These are phyloP conservation scores for Pteruthius melanotis DNA, from an alignment of 2,113 vertebrate species.

Conservation along the genomic window DNA sequence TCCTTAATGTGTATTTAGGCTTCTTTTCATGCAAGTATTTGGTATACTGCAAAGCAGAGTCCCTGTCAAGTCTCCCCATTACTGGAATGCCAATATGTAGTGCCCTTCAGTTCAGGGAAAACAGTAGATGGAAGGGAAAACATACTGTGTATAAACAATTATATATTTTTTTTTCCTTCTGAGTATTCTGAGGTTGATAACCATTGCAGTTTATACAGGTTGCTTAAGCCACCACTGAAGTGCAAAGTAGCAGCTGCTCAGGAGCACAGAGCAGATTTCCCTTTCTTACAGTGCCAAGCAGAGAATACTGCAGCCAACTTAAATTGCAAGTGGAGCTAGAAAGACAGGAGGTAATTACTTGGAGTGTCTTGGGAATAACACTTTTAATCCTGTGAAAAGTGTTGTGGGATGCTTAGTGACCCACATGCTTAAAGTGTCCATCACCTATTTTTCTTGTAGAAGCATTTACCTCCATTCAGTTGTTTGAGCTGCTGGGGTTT, in stretches of 20 bases:
- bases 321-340: background rate
- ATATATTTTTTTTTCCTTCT: background rate
- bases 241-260: background rate
- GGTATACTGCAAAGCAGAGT: background rate
- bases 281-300: background rate
- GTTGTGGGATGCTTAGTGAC: background rate
- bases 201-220: background rate
- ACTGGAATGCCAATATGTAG: background rate
- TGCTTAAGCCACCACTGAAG: background rate
- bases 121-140: background rate
- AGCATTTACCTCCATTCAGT: background rate
- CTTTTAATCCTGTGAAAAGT: slow-evolving; percentile 1
- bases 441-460: background rate
- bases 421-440: background rate
- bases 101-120: background rate
- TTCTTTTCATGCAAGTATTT: background rate
- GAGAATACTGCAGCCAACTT: background rate
- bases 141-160: background rate
- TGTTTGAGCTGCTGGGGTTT: background rate
- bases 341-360: background rate
- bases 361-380: background rate
- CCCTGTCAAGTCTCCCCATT: background rate
- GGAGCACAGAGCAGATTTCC: background rate
- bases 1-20: background rate
- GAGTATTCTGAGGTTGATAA: background rate